Percentiles rank a stretch among this genome's conserved stretches.
Conservation (phyloP, 2,888 invertebrate genomes). For the Mechanitis mazaeus region DNA sequence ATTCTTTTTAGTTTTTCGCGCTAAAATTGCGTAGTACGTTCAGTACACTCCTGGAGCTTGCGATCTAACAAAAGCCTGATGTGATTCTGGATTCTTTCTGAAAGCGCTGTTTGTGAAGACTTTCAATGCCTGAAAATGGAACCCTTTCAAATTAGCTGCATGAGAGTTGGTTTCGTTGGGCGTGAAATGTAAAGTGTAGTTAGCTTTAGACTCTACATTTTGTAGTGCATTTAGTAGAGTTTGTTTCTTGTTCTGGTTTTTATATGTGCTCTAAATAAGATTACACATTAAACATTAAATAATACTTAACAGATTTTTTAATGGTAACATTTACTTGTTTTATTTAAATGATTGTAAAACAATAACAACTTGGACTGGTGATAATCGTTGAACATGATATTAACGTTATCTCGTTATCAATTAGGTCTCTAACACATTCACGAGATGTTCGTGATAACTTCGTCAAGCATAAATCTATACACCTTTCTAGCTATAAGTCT, state of each 20-base stretch:
- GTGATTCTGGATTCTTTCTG: slow-evolving; percentile 26
- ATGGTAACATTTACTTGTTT: too few relatives aligned
- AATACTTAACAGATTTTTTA: too few relatives aligned
- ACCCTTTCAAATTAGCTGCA: slow-evolving; percentile 13
- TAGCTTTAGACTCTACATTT: neutral
- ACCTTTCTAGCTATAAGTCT: too few relatives aligned
- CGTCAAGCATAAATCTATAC: neutral
- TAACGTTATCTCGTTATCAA: slow-evolving; percentile 20
- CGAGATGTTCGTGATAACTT: slow-evolving; percentile 3
- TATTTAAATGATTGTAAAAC: too few relatives aligned
- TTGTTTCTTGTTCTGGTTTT: too few relatives aligned
- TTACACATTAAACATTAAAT: too few relatives aligned
- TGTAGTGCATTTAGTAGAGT: too few relatives aligned
- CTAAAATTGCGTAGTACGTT: slow-evolving; percentile 49
- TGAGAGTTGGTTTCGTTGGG: slow-evolving; percentile 7
- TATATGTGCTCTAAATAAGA: too few relatives aligned
- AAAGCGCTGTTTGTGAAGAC: slow-evolving; percentile 8
- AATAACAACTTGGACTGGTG: neutral
- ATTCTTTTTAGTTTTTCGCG: slow-evolving; percentile 55
- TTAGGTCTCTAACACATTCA: slow-evolving; percentile 10
- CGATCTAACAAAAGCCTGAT: slow-evolving; percentile 30
- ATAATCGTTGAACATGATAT: slow-evolving; percentile 10
- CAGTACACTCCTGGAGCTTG: slow-evolving; percentile 27
- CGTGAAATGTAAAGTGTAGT: neutral
- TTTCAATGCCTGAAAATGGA: slow-evolving; percentile 15